A percentile compares a stretch with the other conserved stretches of the same genome.
Evolutionary conservation across 2,888 invertebrate genomes (phyloP).

Genomic region (Microplitis deprimator): DNA sequence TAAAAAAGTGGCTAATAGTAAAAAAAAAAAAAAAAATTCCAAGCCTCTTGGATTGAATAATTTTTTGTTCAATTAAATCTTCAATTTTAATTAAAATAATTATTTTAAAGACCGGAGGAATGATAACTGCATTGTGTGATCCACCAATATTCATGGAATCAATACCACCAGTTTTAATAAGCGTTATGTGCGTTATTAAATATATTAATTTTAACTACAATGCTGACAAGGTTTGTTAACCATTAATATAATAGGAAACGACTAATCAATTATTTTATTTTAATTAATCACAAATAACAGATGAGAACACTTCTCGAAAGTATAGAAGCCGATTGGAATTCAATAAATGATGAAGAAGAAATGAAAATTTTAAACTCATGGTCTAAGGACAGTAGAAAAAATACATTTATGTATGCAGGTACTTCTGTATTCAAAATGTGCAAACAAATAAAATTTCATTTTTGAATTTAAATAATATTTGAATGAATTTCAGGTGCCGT

Average conservation of each 20-base stretch:
- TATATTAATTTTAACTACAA: constrained; percentile 49
- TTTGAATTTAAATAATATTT: background rate
- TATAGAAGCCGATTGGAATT: constrained; percentile 45
- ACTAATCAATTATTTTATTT: background rate
- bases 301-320: constrained; percentile 44
- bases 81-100: background rate
- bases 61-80: background rate
- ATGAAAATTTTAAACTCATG: constrained; percentile 42
- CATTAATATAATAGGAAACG: too few species aligned
- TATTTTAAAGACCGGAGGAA: constrained; percentile 48
- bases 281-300: constrained; percentile 26
- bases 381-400: constrained; percentile 42
- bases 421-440: background rate
- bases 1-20: too few species aligned
- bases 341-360: constrained; percentile 35
- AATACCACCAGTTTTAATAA: constrained; percentile 47
- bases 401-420: constrained; percentile 49
- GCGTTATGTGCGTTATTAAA: constrained; percentile 44
- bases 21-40: too few species aligned
- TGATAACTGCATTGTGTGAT: constrained; percentile 47
- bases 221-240: constrained; percentile 44
- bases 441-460: background rate
- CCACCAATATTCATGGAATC: constrained; percentile 50
- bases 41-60: too few species aligned
- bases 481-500: constrained; percentile 40